Evolutionary conservation across 2,797 vertebrate species (phyloP).

Genomic region (Hydrocynus forskahlii): DNA sequence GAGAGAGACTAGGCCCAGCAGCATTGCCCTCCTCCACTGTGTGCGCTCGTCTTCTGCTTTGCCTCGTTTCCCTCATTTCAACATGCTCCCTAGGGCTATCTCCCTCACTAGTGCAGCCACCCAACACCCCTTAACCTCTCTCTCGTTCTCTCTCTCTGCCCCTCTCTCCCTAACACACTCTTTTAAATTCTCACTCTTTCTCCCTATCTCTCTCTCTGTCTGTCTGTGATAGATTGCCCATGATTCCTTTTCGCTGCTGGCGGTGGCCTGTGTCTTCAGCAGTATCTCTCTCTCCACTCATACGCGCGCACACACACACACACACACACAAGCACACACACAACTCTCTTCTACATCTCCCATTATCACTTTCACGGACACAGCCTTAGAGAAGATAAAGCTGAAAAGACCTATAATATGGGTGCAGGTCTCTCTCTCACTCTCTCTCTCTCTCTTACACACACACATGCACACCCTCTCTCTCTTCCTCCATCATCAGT

Average conservation of each 20-base stretch:
- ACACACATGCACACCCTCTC: too few species aligned
- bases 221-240: slow-evolving; percentile 50
- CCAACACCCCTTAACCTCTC: slow-evolving; percentile 20
- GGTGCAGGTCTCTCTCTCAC: slow-evolving; percentile 10
- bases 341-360: slow-evolving; percentile 7
- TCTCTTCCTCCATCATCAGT: background rate
- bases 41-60: background rate
- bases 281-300: slow-evolving; percentile 19
- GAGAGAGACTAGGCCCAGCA: slow-evolving; percentile 13
- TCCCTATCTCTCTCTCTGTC: slow-evolving; percentile 39
- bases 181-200: slow-evolving; percentile 33
- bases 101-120: background rate
- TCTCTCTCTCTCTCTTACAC: background rate
- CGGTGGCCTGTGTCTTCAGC: slow-evolving; percentile 39
- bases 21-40: slow-evolving; percentile 9
- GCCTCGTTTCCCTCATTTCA: slow-evolving; percentile 10
- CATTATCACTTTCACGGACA: slow-evolving; percentile 53
- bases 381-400: slow-evolving; percentile 46
- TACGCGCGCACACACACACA: too few species aligned
- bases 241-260: slow-evolving; percentile 51
- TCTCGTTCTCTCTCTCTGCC: slow-evolving; percentile 1
- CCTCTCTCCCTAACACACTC: background rate
- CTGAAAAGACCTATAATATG: slow-evolving; percentile 34
- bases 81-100: background rate
- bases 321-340: too few species aligned